A percentile compares a stretch with the other conserved stretches of the same genome.
phyloP scores from a whole-genome alignment of 2,888 invertebrate species.

The Drosophila anceps region DNA sequence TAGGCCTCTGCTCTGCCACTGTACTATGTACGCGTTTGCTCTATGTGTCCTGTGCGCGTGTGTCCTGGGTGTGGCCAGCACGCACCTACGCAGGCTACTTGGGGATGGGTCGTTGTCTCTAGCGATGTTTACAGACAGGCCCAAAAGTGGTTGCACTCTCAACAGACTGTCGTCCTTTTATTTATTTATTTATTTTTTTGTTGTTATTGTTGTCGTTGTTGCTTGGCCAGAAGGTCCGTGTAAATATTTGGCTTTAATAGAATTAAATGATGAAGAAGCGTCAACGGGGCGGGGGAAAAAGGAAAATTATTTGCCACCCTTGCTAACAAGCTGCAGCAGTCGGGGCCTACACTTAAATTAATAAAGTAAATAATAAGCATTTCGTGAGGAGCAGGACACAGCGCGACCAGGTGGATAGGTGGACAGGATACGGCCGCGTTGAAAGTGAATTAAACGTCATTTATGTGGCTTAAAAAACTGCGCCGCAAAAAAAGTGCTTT shows the following conservation, averaged over 20 bases:
- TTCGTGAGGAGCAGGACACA: slow-evolving; percentile 41
- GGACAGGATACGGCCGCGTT: slow-evolving; percentile 31
- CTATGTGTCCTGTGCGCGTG: slow-evolving; percentile 22
- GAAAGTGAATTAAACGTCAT: slow-evolving; percentile 79
- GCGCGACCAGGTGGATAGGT: slow-evolving; percentile 21
- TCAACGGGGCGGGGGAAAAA: slow-evolving; percentile 14
- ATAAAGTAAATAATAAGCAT: slow-evolving; percentile 81
- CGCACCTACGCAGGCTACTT: slow-evolving; percentile 19
- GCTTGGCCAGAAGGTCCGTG: slow-evolving; percentile 32
- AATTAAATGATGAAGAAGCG: slow-evolving; percentile 73
- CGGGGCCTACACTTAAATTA: slow-evolving; percentile 78
- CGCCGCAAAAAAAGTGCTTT: slow-evolving; percentile 22
- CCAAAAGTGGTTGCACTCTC: slow-evolving; percentile 34
- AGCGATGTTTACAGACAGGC: slow-evolving; percentile 28
- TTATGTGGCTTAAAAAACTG: slow-evolving; percentile 67
- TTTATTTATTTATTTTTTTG: not conserved
- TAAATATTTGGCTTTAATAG: slow-evolving; percentile 81
- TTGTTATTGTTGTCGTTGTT: not conserved
- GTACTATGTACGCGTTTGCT: slow-evolving; percentile 19
- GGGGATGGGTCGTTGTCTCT: not conserved
- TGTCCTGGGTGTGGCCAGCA: slow-evolving; percentile 42
- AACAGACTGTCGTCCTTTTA: slow-evolving; percentile 23
- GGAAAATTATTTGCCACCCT: slow-evolving; percentile 59
- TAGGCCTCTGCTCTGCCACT: slow-evolving; percentile 16
- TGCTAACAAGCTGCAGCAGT: slow-evolving; percentile 25